Conservation (phyloP, 1,140 invertebrate genomes). For the Atta colombica region DNA sequence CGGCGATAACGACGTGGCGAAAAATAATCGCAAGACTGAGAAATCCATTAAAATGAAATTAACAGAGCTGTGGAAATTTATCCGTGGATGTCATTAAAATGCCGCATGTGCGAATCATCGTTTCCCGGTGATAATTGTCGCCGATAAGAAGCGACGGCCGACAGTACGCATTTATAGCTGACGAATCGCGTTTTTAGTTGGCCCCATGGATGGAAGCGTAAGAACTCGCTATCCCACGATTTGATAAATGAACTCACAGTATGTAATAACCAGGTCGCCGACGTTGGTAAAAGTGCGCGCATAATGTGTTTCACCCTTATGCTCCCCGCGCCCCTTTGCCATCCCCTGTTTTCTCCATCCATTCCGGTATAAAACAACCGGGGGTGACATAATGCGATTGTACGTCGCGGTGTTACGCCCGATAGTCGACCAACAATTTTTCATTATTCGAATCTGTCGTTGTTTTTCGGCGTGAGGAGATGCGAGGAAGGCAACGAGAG, state of each 20-base stretch:
- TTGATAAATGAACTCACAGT: slow-evolving; percentile 63
- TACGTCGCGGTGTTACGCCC: slow-evolving; percentile 43
- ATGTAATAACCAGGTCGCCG: slow-evolving; percentile 59
- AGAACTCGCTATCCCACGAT: slow-evolving; percentile 55
- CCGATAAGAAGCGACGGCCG: slow-evolving; percentile 55
- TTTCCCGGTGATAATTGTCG: slow-evolving; percentile 51
- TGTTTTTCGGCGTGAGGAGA: slow-evolving; percentile 47
- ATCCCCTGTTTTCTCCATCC: slow-evolving; percentile 11
- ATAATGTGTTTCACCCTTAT: slow-evolving; percentile 48
- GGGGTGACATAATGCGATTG: slow-evolving; percentile 54
- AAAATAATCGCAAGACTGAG: slow-evolving; percentile 33
- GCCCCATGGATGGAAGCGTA: slow-evolving; percentile 21
- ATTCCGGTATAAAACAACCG: slow-evolving; percentile 40
- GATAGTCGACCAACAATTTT: slow-evolving; percentile 57
- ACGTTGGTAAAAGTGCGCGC: slow-evolving; percentile 51
- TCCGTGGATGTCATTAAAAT: slow-evolving; percentile 51
- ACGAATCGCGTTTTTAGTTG: slow-evolving; percentile 55
- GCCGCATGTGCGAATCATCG: slow-evolving; percentile 50
- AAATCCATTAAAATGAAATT: slow-evolving; percentile 60
- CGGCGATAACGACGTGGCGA: slow-evolving; percentile 32
- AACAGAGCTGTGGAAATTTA: slow-evolving; percentile 34
- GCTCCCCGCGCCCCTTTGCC: neutral
- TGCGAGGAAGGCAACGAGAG: neutral
- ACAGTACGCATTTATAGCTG: slow-evolving; percentile 46
- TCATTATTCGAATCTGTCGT: slow-evolving; percentile 59